Evolutionary conservation across 2,888 invertebrate species (phyloP), one percentile per base, ranked within the genome.

Genomic region (Nephrotoma guestfalica): DNA sequence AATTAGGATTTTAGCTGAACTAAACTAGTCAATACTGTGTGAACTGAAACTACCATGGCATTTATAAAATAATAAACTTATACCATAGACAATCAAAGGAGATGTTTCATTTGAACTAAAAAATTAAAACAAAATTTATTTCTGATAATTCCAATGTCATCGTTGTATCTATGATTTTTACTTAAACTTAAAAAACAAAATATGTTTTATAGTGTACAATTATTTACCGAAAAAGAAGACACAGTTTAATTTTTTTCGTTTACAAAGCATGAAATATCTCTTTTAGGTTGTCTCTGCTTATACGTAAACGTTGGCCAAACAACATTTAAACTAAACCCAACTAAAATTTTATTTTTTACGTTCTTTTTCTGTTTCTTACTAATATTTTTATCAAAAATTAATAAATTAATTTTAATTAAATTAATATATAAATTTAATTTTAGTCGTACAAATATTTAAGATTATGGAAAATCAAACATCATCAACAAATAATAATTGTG

Each of bases 391-490:
- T 30, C n/a, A n/a, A n/a, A n/a, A n/a, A n/a, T n/a, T n/a, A n/a
- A n/a, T n/a, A n/a, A n/a, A n/a, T n/a, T n/a, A n/a, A n/a, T n/a
- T n/a, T n/a, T n/a, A n/a, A n/a, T n/a, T 83, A 83, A 11, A 83
- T 13, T 4, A 41, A 84, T 84, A 41, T 41, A 84, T 41, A 84
- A 41, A 15, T 84, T 84, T 41, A 84, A 84, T 84, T 84, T 84
- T 84, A 85, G 85, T 85, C 18, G 4, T 85, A 45, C 41, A 85
- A 42, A 85, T 85, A 43, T 43, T 85, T 43, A 42, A 85, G 9
- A 85, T 85, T 43, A 85, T 85, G 85, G 85, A 85, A 85, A 42
- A 85, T 43, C 85, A 85, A 85, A 42, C 42, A 45, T 9, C 41
- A 18, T 43, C 85, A 11, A 11, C 85, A 43, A 85, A 45, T 85